These are phyloP conservation scores for Ctenoplectra terminalis DNA, from an alignment of 1,140 invertebrate genomes.

Conservation along the genomic window DNA sequence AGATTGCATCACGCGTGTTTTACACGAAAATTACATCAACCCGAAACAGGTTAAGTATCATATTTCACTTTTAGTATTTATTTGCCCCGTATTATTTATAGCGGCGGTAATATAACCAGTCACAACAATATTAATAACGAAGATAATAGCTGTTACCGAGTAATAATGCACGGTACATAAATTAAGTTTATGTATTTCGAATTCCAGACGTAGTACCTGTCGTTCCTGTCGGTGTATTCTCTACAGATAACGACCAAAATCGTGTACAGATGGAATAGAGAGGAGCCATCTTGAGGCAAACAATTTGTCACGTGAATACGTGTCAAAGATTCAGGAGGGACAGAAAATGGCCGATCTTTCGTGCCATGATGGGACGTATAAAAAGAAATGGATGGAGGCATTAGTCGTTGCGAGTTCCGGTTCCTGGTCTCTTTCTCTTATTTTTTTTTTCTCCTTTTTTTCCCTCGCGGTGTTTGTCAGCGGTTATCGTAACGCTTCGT, in stretches of 20 bases:
- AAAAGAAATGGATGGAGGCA: conserved; percentile 67
- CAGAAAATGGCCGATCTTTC: conserved; percentile 54
- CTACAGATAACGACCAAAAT: neutral
- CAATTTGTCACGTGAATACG: conserved; percentile 45
- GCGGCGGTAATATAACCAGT: neutral
- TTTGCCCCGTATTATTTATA: neutral
- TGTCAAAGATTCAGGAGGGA: conserved; percentile 43
- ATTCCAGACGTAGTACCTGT: neutral
- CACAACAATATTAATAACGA: neutral
- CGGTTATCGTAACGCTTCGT: conserved; percentile 56
- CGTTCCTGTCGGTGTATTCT: neutral
- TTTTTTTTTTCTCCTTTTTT: no score
- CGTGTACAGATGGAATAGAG: no score
- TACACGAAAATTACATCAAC: neutral
- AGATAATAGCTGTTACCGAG: neutral
- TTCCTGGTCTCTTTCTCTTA: conserved; percentile 30
- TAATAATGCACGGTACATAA: neutral
- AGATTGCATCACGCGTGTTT: no score
- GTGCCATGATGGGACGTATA: conserved; percentile 61
- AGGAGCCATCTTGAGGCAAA: neutral
- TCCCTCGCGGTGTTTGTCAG: conserved; percentile 63
- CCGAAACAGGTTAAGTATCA: neutral
- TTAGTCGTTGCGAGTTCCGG: conserved; percentile 60
- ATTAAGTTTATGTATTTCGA: neutral
- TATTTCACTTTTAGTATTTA: neutral